Base-by-base conservation (phyloP, 1,140 invertebrate genomes). In the Thalassaphorura encarpata region DNA sequence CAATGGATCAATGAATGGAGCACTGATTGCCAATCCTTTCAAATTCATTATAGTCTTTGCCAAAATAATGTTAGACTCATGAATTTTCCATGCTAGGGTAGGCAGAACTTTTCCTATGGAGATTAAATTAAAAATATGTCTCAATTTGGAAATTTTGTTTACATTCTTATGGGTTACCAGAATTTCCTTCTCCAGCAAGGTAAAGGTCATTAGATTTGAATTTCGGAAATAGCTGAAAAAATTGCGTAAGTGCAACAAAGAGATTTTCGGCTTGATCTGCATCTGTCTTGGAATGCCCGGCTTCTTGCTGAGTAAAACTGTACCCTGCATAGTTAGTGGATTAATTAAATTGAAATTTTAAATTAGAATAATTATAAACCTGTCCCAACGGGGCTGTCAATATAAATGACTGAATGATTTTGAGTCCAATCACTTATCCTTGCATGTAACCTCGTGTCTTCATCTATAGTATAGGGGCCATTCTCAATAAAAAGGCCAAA, bases 71-170 rank as follows among this genome's bases (percentile, higher is more conserved):
- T 82, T 84, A 28, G 81, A 76, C 59, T 76, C 74, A 67, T 89
- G 81, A 46, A 91, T 89, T 19, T 82, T 80, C 65, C 85, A 78
- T 1, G 80, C 80, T 11, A 87, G 67, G 0, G 84, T 80, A 16
- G 87, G 86, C 0, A 87, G 81, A 74, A 89, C 89, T 64, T 79
- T 79, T 3, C 75, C 67, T 68, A 21, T 1, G 62, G n/a, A 43
- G 26, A 52, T 28, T 36, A 11, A 8, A 15, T 8, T 5, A 26
- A 23, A 13, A 23, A 4, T 13, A 4, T 48, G 8, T 6, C 15
- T 11, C 18, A 26, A 28, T 8, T 23, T 47, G 18, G 21, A 5
- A 27, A 23, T 23, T 5, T 18, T 31, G 8, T 49, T n/a, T 16
- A 49, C 3, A 6, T 19, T 27, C 5, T 39, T 18, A 4, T 29